phyloP scores from a whole-genome alignment of 1,140 invertebrate species.

The Eulimnadia texana region DNA sequence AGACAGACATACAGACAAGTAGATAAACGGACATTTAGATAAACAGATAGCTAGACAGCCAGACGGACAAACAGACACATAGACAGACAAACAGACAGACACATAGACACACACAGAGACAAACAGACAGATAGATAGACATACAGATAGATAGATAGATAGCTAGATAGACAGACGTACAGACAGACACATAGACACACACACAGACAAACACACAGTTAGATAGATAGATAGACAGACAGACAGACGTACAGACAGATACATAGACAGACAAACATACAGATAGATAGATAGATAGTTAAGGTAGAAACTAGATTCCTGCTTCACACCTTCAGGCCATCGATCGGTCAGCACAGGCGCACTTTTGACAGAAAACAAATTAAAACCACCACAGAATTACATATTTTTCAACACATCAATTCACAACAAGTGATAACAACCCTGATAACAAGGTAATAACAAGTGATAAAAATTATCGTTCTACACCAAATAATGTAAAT shows the following conservation, averaged over 20 bases:
- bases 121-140: neutral
- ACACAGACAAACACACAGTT: neutral
- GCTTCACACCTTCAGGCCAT: neutral
- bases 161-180: neutral
- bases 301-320: neutral
- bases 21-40: neutral
- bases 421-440: no score
- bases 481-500: no score
- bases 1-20: neutral
- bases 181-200: neutral
- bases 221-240: neutral
- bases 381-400: no score
- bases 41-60: neutral
- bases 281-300: neutral
- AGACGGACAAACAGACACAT: neutral
- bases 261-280: neutral
- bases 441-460: no score
- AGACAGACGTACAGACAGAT: neutral
- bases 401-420: no score
- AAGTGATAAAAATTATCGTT: no score
- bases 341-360: neutral
- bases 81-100: neutral
- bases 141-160: neutral
- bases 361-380: neutral
- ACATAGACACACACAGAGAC: neutral